phyloP scores from a whole-genome alignment of 2,888 invertebrate species.

The Hyles lineata region DNA sequence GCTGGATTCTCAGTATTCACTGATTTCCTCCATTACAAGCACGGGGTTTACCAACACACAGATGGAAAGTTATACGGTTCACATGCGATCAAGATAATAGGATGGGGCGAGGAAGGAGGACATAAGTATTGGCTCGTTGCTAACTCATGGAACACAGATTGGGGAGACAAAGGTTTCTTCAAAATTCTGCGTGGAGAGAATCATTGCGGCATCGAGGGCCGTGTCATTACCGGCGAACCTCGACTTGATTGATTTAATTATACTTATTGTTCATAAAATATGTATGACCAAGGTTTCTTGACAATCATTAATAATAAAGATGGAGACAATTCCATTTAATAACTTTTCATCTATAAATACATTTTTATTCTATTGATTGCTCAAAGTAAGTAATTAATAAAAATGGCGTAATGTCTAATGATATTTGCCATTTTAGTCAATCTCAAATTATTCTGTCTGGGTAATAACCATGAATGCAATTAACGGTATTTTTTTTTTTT shows the following conservation, averaged over 20 bases:
- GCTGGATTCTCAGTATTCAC: constrained; percentile 94
- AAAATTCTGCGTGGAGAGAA: constrained; percentile 93
- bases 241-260: constrained; percentile 40
- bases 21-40: constrained; percentile 93
- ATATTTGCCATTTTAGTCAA: too few species aligned
- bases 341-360: too few species aligned
- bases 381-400: too few species aligned
- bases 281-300: too few species aligned
- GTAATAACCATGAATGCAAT: too few species aligned
- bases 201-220: constrained; percentile 90
- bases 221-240: constrained; percentile 89
- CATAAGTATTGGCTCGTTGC: constrained; percentile 95
- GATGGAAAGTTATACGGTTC: constrained; percentile 91
- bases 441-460: too few species aligned
- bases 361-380: too few species aligned
- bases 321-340: too few species aligned
- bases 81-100: constrained; percentile 94
- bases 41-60: constrained; percentile 88
- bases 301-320: too few species aligned
- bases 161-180: constrained; percentile 95
- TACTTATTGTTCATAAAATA: neutral
- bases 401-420: too few species aligned
- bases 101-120: constrained; percentile 93
- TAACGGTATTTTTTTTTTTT: too few species aligned
- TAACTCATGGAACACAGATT: constrained; percentile 97